A percentile compares a stretch with the other conserved stretches of the same genome.
These are phyloP conservation scores for Gymnocheta viridis DNA, from an alignment of 2,888 invertebrate species.

Conservation along the genomic window DNA sequence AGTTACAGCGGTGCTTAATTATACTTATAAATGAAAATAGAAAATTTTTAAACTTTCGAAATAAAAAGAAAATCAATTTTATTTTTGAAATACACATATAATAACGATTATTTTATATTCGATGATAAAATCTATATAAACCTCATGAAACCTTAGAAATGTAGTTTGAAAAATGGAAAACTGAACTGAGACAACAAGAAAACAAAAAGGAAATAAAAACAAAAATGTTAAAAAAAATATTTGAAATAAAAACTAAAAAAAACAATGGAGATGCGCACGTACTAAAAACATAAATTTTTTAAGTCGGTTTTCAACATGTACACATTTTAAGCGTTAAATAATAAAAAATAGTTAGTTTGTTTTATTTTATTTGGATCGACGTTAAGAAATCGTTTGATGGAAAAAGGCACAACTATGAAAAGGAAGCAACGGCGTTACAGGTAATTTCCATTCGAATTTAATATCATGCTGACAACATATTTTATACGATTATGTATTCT, in stretches of 20 bases:
- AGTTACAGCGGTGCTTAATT: conserved; percentile 20
- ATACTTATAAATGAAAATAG: background rate
- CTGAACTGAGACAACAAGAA: conserved; percentile 34
- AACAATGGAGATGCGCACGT: conserved; percentile 59
- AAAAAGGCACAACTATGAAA: conserved; percentile 82
- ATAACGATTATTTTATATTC: conserved; percentile 56
- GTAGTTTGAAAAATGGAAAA: conserved; percentile 55
- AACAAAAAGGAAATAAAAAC: conserved; percentile 45
- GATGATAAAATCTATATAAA: conserved; percentile 40
- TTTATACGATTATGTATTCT: background rate
- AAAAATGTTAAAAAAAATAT: conserved; percentile 42
- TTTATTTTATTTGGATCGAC: background rate
- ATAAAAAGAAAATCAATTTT: conserved; percentile 42
- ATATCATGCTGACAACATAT: background rate
- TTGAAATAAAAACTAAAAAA: conserved; percentile 36
- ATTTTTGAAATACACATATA: conserved; percentile 26
- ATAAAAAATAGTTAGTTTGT: conserved; percentile 36
- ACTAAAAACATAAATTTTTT: conserved; percentile 39
- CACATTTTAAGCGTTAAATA: conserved; percentile 28
- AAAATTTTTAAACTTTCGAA: background rate
- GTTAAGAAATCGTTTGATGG: conserved; percentile 74
- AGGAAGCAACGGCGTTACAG: conserved; percentile 85
- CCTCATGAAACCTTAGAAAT: conserved; percentile 64
- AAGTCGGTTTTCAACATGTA: background rate
- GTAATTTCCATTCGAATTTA: conserved; percentile 75